Percentiles rank a stretch among this genome's conserved stretches.
These are phyloP conservation scores for Holotrichia oblita DNA, from an alignment of 1,140 invertebrate species.

Conservation along the genomic window DNA sequence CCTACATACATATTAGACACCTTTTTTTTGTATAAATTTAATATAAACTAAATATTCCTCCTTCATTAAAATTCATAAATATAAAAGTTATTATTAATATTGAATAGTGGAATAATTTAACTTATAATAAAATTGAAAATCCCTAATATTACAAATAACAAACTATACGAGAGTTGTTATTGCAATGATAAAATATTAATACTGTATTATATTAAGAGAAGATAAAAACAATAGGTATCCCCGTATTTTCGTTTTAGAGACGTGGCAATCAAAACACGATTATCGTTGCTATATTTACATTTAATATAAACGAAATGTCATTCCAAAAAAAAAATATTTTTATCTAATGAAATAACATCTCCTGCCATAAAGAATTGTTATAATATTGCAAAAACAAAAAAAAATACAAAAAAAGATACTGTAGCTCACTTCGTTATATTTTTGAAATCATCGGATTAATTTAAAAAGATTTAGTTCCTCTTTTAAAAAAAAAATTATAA, in stretches of 20 bases:
- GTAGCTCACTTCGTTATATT: neutral
- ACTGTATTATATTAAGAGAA: neutral
- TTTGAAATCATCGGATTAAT: neutral
- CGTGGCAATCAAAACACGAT: neutral
- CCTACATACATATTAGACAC: too few species aligned
- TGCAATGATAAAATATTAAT: conserved; percentile 1
- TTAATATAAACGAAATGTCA: neutral
- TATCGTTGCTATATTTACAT: neutral
- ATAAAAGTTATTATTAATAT: too few species aligned
- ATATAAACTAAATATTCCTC: too few species aligned
- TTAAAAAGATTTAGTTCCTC: too few species aligned
- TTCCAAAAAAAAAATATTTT: neutral
- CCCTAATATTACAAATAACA: too few species aligned
- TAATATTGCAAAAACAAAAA: neutral
- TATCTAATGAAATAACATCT: conserved; percentile 1
- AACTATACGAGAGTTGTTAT: neutral
- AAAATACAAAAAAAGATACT: neutral
- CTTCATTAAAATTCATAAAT: too few species aligned
- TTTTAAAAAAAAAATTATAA: too few species aligned
- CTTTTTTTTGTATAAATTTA: too few species aligned
- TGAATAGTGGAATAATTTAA: too few species aligned
- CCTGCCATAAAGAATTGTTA: neutral
- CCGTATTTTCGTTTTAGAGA: neutral
- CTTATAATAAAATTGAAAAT: too few species aligned
- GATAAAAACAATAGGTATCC: neutral